Evolutionary conservation across 2,797 vertebrate species (phyloP).

Genomic region (Dallia pectoralis): DNA sequence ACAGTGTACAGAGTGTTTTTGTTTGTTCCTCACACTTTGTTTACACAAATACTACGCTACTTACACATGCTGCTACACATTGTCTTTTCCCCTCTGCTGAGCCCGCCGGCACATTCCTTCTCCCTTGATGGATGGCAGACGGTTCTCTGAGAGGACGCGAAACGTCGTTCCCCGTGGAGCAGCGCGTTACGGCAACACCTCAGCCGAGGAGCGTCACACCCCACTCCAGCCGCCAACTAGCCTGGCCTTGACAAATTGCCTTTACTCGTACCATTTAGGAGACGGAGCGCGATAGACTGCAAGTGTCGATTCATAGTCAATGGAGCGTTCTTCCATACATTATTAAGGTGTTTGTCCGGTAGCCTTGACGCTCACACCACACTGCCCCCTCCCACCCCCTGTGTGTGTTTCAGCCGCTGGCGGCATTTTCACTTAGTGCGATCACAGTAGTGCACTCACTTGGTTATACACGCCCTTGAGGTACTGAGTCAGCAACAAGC

Average conservation of each 20-base stretch:
- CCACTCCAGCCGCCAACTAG: background rate
- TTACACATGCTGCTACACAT: background rate
- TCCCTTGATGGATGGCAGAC: background rate
- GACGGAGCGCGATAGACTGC: background rate
- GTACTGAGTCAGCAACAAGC: constrained; percentile 3
- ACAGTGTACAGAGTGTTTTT: background rate
- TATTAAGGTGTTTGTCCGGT: background rate
- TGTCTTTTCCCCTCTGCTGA: background rate
- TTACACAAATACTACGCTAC: constrained; percentile 27
- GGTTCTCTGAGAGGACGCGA: background rate
- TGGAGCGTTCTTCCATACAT: background rate
- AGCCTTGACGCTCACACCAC: background rate
- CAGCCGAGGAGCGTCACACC: background rate
- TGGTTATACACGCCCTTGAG: background rate
- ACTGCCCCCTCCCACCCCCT: background rate
- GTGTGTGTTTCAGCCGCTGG: background rate
- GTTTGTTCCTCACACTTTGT: constrained; percentile 6
- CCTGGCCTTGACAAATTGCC: background rate
- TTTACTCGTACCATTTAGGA: background rate
- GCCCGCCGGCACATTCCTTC: background rate
- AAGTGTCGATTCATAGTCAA: background rate
- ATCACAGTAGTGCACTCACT: background rate
- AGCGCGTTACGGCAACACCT: background rate
- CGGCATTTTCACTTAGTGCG: background rate
- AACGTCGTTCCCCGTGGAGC: background rate